Percentiles rank a stretch among this genome's conserved stretches.
Conservation (phyloP, 2,888 invertebrate genomes). For the Melipona bicolor region DNA sequence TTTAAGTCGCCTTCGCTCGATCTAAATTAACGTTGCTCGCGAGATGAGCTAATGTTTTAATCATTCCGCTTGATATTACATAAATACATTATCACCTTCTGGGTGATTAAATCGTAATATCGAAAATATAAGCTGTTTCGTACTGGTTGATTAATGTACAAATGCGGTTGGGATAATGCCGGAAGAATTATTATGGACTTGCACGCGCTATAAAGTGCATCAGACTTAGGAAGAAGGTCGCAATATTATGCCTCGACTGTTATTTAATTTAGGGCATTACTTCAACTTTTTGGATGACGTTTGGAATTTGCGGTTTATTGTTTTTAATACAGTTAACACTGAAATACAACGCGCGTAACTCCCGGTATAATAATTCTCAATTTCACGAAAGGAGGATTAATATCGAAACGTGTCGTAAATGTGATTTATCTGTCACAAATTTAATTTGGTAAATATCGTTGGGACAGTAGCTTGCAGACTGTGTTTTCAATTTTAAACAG, state of each 20-base stretch:
- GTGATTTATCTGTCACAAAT: too few species aligned
- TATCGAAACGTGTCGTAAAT: too few species aligned
- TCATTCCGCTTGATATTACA: too few species aligned
- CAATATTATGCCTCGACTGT: neutral
- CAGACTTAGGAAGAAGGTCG: neutral
- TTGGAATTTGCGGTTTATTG: neutral
- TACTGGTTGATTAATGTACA: neutral
- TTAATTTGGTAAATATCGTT: too few species aligned
- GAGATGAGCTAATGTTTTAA: too few species aligned
- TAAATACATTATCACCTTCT: neutral
- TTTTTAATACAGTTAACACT: neutral
- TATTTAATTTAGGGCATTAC: neutral
- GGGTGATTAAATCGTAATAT: too few species aligned
- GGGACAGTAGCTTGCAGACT: too few species aligned
- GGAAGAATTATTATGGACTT: neutral
- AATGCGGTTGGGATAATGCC: neutral
- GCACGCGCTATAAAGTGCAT: neutral
- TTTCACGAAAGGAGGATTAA: neutral
- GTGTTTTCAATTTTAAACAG: too few species aligned
- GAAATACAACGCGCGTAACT: neutral
- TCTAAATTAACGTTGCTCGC: too few species aligned
- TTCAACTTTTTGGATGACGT: neutral
- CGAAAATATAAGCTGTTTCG: neutral
- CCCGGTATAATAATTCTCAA: neutral
- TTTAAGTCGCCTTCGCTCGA: too few species aligned